Percentiles rank a stretch among this genome's conserved stretches.
Conservation (phyloP, 1,140 invertebrate genomes). For the Holcopasites calliopsidis region DNA sequence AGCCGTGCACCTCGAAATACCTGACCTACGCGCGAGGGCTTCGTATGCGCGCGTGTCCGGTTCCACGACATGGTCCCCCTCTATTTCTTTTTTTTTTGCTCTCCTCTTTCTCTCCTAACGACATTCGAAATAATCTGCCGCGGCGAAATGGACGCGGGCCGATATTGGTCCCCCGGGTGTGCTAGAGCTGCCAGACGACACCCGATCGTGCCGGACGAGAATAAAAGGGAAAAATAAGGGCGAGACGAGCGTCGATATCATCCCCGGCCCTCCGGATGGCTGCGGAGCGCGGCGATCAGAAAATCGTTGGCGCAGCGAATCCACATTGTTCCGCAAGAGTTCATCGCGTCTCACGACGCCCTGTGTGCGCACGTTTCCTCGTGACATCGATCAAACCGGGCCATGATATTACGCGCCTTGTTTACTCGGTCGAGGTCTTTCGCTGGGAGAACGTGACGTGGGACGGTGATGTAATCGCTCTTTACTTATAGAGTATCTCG, state of each 20-base stretch:
- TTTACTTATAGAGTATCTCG: too few species aligned
- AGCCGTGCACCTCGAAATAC: background rate
- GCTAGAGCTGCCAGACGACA: constrained; percentile 24
- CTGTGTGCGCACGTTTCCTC: constrained; percentile 4
- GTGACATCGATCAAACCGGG: constrained; percentile 38
- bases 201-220: constrained; percentile 14
- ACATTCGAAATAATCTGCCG: constrained; percentile 53
- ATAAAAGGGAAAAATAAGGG: background rate
- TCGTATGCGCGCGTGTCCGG: constrained; percentile 18
- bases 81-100: background rate
- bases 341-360: constrained; percentile 25
- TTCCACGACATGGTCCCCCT: background rate
- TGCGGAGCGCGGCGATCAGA: too few species aligned
- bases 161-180: constrained; percentile 51
- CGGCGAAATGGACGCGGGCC: constrained; percentile 47
- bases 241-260: constrained; percentile 20
- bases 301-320: too few species aligned
- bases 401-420: background rate
- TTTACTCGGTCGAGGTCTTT: constrained; percentile 7
- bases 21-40: constrained; percentile 25
- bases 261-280: background rate
- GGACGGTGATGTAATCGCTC: constrained; percentile 2
- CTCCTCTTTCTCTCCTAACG: constrained; percentile 7
- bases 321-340: background rate
- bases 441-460: background rate